Evolutionary conservation across 1,140 invertebrate genomes (phyloP).

Genomic region (Drosophila tristis): DNA sequence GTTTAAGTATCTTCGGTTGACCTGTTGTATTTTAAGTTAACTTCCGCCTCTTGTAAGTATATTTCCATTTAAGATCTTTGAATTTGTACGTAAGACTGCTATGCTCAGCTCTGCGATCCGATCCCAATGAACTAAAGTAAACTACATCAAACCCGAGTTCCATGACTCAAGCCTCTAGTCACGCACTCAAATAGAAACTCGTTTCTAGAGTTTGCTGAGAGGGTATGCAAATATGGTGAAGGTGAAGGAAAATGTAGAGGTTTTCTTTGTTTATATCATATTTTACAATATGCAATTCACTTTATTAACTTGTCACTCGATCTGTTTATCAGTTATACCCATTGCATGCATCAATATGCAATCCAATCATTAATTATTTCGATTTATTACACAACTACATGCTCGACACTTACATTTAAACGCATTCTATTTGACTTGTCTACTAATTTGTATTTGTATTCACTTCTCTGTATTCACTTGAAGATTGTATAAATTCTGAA

Average conservation of each 20-base stretch:
- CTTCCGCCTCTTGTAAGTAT: slow-evolving; percentile 33
- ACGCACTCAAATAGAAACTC: background rate
- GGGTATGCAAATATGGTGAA: background rate
- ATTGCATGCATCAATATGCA: slow-evolving; percentile 22
- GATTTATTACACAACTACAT: slow-evolving; percentile 63
- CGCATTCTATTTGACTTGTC: slow-evolving; percentile 66
- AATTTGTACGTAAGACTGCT: slow-evolving; percentile 1
- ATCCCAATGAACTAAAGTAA: slow-evolving; percentile 39
- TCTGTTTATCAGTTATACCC: slow-evolving; percentile 50
- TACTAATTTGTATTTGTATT: slow-evolving; percentile 65
- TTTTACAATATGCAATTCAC: slow-evolving; percentile 74
- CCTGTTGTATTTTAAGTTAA: slow-evolving; percentile 42
- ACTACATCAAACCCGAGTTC: background rate
- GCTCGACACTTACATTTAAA: slow-evolving; percentile 66
- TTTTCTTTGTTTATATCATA: slow-evolving; percentile 54
- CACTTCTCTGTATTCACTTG: slow-evolving; percentile 50
- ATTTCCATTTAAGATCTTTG: slow-evolving; percentile 38
- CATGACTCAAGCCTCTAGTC: background rate
- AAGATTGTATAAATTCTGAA: slow-evolving; percentile 76
- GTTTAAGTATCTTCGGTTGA: slow-evolving; percentile 38
- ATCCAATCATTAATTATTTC: slow-evolving; percentile 35
- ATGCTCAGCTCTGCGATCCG: slow-evolving; percentile 12
- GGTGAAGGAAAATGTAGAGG: background rate
- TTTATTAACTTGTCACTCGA: slow-evolving; percentile 69
- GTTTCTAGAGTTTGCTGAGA: background rate